Base-by-base conservation (phyloP, 2,113 vertebrate species). In the Hyaena hyaena region DNA sequence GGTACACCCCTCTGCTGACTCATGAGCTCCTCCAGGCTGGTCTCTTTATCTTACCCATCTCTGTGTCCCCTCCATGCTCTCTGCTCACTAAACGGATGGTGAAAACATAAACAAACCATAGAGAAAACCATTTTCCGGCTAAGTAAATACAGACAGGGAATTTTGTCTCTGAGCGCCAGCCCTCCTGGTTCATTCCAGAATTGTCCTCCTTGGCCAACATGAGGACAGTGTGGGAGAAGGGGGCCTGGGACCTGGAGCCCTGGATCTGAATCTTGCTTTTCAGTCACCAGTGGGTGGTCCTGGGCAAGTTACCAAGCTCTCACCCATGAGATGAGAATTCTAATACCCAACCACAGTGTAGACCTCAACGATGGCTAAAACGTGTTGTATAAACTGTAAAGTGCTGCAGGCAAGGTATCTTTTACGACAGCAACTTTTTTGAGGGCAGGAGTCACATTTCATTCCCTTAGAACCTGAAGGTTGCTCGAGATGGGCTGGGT, bases 21-120 rank as follows among this genome's bases (percentile, higher is more conserved):
- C 90, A 82, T 0, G 11, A 61, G 74, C 58, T 81, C 43, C 74
- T 50, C 35, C 0, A 4, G 53, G 48, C 65, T 16, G 15, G 11
- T 85, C 77, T 96, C 35, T 71, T 63, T 50, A 63, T 79, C 84
- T 93, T 84, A 66, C 63, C 88, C 88, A 95, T 94, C 81, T 71
- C 80, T 77, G 69, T 0, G 31, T 89, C 69, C 83, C 88, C 35
- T 71, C 84, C 79, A 35, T 0, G 7, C 63, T 71, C 69, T 35
- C 19, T 77, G 66, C 71, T 85, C 79, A 79, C 50, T 63, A 86
- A 69, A 85, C 14, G 63, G 39, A 88, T 88, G 66, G 23, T 80
- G 10, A 84, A 85, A 97, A 93, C 77, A 92, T 55, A 96, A 89
- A 92, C 73, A 82, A 81, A 50, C 74, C 76, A 63, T 3, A 79